These are phyloP conservation scores for Valencia hispanica DNA, from an alignment of 2,797 vertebrate species.

Conservation along the genomic window DNA sequence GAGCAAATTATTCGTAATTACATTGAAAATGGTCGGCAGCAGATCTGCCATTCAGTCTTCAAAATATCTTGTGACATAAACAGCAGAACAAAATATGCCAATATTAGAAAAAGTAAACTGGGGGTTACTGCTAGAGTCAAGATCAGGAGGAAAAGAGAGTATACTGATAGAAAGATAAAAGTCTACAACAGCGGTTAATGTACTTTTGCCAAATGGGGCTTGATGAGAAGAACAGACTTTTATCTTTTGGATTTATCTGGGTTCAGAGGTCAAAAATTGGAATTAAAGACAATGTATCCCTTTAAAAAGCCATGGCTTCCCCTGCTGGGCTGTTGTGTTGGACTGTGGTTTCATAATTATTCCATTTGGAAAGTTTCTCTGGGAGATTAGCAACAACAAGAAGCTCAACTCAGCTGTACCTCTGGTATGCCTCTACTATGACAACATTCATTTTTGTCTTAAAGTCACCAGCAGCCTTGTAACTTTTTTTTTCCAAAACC, in stretches of 20 bases:
- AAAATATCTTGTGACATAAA: constrained; percentile 62
- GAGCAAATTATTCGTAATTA: constrained; percentile 35
- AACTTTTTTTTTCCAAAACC: constrained; percentile 56
- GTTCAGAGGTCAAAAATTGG: background rate
- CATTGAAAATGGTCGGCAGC: constrained; percentile 32
- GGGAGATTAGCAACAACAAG: constrained; percentile 63
- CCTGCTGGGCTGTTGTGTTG: constrained; percentile 9
- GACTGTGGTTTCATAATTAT: constrained; percentile 23
- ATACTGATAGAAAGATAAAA: constrained; percentile 40
- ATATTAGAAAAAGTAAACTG: constrained; percentile 39
- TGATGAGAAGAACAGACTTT: constrained; percentile 4
- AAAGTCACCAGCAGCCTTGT: constrained; percentile 84
- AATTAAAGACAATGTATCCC: constrained; percentile 15
- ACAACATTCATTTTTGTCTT: constrained; percentile 78
- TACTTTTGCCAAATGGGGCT: background rate
- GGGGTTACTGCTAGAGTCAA: constrained; percentile 52
- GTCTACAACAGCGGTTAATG: constrained; percentile 19
- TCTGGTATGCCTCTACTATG: constrained; percentile 57
- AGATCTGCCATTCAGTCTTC: constrained; percentile 40
- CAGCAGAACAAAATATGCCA: constrained; percentile 34
- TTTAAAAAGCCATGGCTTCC: constrained; percentile 29
- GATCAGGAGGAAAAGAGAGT: constrained; percentile 29
- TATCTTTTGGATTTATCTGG: constrained; percentile 14
- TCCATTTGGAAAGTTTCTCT: constrained; percentile 62
- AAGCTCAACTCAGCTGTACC: constrained; percentile 59